Conservation (phyloP, 2,113 vertebrate genomes). For the Psittacula cyanocephala region DNA sequence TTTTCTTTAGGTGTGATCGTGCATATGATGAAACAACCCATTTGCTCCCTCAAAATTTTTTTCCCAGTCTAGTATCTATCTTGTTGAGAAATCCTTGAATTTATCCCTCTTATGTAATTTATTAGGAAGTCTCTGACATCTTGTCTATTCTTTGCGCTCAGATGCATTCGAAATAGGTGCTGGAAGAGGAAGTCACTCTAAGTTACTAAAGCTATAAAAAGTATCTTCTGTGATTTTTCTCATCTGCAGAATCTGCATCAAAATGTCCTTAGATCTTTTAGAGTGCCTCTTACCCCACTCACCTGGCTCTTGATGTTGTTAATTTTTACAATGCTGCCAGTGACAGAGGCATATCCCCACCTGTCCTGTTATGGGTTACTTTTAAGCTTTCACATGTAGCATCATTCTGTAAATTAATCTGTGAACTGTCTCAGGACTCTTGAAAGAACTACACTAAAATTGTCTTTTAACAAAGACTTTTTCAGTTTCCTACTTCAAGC, state of each 20-base stretch:
- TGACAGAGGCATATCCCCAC: not conserved
- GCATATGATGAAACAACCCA: not conserved
- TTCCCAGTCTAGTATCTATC: not conserved
- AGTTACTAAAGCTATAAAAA: not conserved
- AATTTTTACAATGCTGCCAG: not conserved
- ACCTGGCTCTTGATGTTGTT: not conserved
- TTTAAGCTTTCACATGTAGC: not conserved
- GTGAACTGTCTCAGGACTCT: not conserved
- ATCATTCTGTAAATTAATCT: not conserved
- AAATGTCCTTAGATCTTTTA: not conserved
- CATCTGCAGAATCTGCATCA: not conserved
- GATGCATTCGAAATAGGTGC: not conserved
- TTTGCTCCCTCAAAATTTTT: not conserved
- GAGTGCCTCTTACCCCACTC: not conserved
- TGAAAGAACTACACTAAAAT: not conserved
- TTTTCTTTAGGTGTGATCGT: not conserved
- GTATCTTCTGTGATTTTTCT: not conserved
- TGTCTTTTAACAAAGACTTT: not conserved
- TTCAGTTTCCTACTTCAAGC: not conserved
- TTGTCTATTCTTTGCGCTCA: not conserved
- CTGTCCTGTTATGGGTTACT: not conserved
- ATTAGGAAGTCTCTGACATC: not conserved
- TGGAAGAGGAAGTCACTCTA: not conserved
- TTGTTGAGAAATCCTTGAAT: not conserved
- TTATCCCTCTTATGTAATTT: not conserved